Conservation (phyloP, 2,797 vertebrate genomes). For the Cheirogaleus major region DNA sequence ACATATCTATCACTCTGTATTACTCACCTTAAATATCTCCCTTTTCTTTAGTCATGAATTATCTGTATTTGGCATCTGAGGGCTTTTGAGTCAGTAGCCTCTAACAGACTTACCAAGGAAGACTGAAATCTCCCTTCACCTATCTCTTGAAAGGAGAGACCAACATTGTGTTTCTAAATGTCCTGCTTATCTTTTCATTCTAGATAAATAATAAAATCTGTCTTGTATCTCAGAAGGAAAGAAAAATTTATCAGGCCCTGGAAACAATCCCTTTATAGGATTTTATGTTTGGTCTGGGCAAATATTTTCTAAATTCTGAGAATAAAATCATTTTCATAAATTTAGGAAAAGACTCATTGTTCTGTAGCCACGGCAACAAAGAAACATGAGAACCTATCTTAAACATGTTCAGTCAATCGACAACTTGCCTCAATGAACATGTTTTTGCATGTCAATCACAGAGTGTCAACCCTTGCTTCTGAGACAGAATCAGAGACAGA, state of each 20-base stretch:
- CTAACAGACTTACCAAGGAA: background rate
- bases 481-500: background rate
- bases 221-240: slow-evolving; percentile 17
- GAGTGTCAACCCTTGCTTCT: background rate
- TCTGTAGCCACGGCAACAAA: background rate
- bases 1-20: background rate
- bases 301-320: slow-evolving; percentile 39
- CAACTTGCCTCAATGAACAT: background rate
- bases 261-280: background rate
- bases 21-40: background rate
- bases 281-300: background rate
- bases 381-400: background rate
- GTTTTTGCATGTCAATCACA: background rate
- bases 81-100: background rate
- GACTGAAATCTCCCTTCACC: background rate
- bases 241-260: background rate
- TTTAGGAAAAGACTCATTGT: slow-evolving; percentile 5
- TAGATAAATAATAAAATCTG: background rate
- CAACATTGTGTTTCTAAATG: background rate
- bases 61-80: background rate
- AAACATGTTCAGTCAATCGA: background rate
- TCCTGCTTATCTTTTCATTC: background rate
- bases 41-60: too few relatives aligned
- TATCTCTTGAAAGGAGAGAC: background rate
- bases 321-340: background rate